Evolutionary conservation across 1,140 invertebrate genomes (phyloP).

Genomic region (Colletes gigas): DNA sequence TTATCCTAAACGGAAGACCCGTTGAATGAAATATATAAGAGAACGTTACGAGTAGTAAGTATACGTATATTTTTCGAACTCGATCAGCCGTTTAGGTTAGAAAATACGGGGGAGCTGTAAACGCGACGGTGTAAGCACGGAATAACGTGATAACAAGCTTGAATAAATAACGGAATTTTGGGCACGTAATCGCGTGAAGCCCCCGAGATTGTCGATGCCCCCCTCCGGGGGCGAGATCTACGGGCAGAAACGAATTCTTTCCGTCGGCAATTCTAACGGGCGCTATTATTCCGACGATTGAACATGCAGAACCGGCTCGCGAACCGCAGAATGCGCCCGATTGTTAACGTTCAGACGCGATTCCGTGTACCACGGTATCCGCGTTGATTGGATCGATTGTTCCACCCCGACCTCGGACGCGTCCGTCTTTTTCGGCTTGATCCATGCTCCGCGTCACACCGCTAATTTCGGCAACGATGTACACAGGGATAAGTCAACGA

Average conservation of each 20-base stretch:
- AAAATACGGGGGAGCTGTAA: neutral
- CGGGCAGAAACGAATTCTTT: constrained; percentile 8
- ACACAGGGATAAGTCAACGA: too few relatives aligned
- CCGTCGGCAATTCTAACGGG: neutral
- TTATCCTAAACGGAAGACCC: too few relatives aligned
- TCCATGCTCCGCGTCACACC: neutral
- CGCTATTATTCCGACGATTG: constrained; percentile 49
- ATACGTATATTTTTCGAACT: too few relatives aligned
- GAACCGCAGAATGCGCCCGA: constrained; percentile 33
- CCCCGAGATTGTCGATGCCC: neutral
- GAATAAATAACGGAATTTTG: constrained; percentile 9
- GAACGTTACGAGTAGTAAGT: too few relatives aligned
- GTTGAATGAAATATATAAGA: too few relatives aligned
- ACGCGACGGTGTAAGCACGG: too few relatives aligned
- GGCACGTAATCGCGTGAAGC: neutral
- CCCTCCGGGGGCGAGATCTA: neutral
- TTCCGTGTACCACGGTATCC: constrained; percentile 30
- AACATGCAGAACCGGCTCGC: constrained; percentile 21
- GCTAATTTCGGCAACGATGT: neutral
- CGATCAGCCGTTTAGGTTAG: too few relatives aligned
- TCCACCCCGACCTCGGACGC: neutral
- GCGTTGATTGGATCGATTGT: constrained; percentile 54
- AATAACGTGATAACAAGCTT: neutral
- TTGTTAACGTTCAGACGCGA: constrained; percentile 35
- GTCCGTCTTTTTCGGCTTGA: constrained; percentile 5